Evolutionary conservation across 2,113 vertebrate species (phyloP).

Genomic region (Oryctolagus cuniculus): mOryCun1.1 NC_091442.1:23223001-23223500

Average conservation of each 20-base stretch:
- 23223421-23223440: constrained; percentile 53
- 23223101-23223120: background rate
- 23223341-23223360: constrained; percentile 15
- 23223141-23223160: background rate
- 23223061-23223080: constrained; percentile 56
- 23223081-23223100: background rate
- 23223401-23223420: constrained; percentile 54
- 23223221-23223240: constrained; percentile 41
- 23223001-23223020: constrained; percentile 61
- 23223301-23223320: background rate
- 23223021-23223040: constrained; percentile 63
- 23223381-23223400: constrained; percentile 60
- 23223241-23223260: constrained; percentile 15
- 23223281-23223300: constrained; percentile 28
- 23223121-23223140: background rate
- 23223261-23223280: background rate
- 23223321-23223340: constrained; percentile 47
- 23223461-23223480: constrained; percentile 31
- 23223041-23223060: constrained; percentile 38
- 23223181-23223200: constrained; percentile 15
- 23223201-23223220: constrained; percentile 31
- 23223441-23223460: constrained; percentile 40
- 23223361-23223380: constrained; percentile 36
- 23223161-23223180: background rate
- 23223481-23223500: constrained; percentile 5